Evolutionary conservation across 2,797 vertebrate species (phyloP), one percentile per base, ranked within the genome.

Genomic region (Pseudocheirus occidentalis): DNA sequence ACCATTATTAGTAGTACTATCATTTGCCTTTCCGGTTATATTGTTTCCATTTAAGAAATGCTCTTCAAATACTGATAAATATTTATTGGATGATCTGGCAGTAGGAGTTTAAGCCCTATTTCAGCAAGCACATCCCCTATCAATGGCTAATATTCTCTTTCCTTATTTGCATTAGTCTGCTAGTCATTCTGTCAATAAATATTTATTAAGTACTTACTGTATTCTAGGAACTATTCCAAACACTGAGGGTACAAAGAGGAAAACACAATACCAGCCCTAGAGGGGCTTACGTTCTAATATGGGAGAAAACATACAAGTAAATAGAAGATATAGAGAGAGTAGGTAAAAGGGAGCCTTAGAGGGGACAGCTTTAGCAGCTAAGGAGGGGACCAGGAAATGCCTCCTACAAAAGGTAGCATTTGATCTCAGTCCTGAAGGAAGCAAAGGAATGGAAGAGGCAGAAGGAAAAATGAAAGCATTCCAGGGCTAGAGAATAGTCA

Each of bases 41-140:
- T 3, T 87, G 34, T 29, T 24, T 29, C 12, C 34, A 14, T 27
- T 54, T 93, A 53, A 92, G 52, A 93, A 53, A 87, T 59, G 66
- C 50, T 95, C 96, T 92, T 95, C 81, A 55, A 12, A n/a, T 0
- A 0, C 92, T 94, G 90, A 58, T 93, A 62, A 92, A 95, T 93
- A 93, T 90, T 92, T 94, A 92, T 31, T 81, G 93, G 40, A 56
- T 94, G 31, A 1, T 62, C 21, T 55, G 66, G 1, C 40, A 3
- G 16, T 0, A 50, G 52, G 62, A 55, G 92, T 1, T 1, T 9
- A 1, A 24, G 40, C 31, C 92, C n/a, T n/a, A 27, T 57, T 90
- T 92, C 58, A 55, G 91, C 92, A 89, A 12, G 4, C 21, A 34
- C 54, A 18, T 13, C 0, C 28, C 3, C 46, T 87, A 28, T n/a